Evolutionary conservation across 2,113 vertebrate species (phyloP), one percentile per base, ranked within the genome.

Genomic region (Hippocampus abdominalis): DNA sequence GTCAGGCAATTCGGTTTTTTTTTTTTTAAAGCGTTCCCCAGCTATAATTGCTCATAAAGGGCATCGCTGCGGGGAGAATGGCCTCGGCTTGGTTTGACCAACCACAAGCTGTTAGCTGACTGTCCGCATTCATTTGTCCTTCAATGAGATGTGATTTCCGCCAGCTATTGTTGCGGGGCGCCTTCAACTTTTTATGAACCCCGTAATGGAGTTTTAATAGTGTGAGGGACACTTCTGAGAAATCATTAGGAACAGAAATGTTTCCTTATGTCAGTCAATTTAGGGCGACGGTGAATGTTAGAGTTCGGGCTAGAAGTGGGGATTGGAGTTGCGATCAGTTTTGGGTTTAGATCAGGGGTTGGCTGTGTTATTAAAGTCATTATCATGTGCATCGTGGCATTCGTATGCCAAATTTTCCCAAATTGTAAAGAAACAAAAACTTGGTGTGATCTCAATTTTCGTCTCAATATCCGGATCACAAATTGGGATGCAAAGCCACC

Each of bases 121-220:
- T 16, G 15, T 16, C 36, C 29, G 10, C 20, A 72, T 77, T 53
- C 48, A 23, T 68, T 75, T 48, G 4, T 21, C 65, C 16, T 66
- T 66, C 68, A 76, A 36, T 79, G 63, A 62, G 68, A 59, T 44
- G 44, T 36, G 40, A 66, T 42, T 70, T 67, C 25, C 69, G 27
- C 44, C 20, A 0, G 27, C 63, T 46, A 42, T 48, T 75, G 32
- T 53, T 27, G 36, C n/a, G 46, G 71, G 27, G 21, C n/a, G 10
- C 39, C 7, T 59, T 15, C 2, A 36, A 54, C n/a, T 64, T 53
- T 6, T 56, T 15, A 66, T 42, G 7, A 42, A 32, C 46, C 21
- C 29, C 5, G 1, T 63, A 40, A 20, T 16, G 25, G 61, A 7
- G 23, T 4, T 49, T 62, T 12, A 11, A 46, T 21, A 54, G 27